Percentiles rank a stretch among this genome's conserved stretches.
These are phyloP conservation scores for Sula dactylatra DNA, from an alignment of 2,113 vertebrate genomes.

Conservation along the genomic window DNA sequence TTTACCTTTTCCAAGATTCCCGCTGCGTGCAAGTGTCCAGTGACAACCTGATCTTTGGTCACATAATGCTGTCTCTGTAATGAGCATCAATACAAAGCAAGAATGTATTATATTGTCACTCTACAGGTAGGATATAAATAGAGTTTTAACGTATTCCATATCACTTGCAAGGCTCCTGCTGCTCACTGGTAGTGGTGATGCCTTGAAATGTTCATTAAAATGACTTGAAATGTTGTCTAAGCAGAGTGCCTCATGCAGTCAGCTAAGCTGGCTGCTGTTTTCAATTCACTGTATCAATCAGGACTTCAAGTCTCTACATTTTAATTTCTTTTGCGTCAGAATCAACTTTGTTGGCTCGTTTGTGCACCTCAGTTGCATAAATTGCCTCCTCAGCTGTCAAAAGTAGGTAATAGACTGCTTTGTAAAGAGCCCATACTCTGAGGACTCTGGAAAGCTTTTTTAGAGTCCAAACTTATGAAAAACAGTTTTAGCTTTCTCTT, in stretches of 20 bases:
- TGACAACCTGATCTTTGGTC: not conserved
- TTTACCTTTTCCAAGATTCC: not conserved
- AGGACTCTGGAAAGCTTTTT: not conserved
- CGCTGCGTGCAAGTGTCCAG: not conserved
- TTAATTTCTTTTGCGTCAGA: conserved; percentile 29
- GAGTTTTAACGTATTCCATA: not conserved
- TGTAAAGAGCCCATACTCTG: not conserved
- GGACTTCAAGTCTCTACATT: conserved; percentile 29
- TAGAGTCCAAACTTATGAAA: not conserved
- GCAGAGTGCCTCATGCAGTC: conserved; percentile 10
- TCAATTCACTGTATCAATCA: conserved; percentile 46
- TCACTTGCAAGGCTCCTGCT: conserved; percentile 20
- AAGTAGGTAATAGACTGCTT: not conserved
- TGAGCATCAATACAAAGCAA: not conserved
- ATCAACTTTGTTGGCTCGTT: not conserved
- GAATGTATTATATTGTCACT: conserved; percentile 16
- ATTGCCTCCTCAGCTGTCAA: conserved; percentile 29
- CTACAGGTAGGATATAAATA: conserved; percentile 34
- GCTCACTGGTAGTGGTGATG: not conserved
- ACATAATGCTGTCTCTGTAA: not conserved
- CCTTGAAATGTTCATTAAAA: conserved; percentile 50
- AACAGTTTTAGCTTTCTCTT: not conserved
- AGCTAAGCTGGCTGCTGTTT: conserved; percentile 19
- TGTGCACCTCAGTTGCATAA: conserved; percentile 9
- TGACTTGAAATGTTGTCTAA: conserved; percentile 46